phyloP scores from a whole-genome alignment of 2,113 vertebrate species.

The Thinocorus orbignyianus region DNA sequence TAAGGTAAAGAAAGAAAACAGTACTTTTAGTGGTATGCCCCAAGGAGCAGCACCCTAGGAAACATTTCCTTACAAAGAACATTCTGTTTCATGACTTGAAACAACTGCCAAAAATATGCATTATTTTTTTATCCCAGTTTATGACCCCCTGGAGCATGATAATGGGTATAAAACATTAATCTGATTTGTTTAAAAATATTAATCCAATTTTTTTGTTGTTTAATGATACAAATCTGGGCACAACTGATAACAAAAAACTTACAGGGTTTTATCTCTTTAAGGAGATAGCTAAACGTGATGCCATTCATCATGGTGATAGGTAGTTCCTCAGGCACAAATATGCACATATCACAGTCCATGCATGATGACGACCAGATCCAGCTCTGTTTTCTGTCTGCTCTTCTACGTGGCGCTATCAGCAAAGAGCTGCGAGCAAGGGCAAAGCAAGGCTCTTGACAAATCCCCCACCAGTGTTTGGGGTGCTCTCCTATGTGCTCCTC shows the following conservation, averaged over 20 bases:
- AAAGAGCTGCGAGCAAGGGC: not conserved
- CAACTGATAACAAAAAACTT: not conserved
- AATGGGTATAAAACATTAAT: not conserved
- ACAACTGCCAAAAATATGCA: not conserved
- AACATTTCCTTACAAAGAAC: not conserved
- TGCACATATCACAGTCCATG: fast-evolving
- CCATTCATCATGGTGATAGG: slow-evolving; percentile 27
- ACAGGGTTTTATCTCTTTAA: not conserved
- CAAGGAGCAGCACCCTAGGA: not conserved
- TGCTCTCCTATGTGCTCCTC: not conserved
- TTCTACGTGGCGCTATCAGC: fast-evolving
- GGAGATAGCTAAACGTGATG: not conserved
- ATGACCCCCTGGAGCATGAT: not conserved
- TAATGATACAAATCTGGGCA: not conserved
- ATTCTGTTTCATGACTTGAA: not conserved
- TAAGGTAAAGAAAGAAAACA: not conserved
- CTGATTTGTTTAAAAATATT: slow-evolving; percentile 7
- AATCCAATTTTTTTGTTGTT: not conserved
- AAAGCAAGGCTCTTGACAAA: not conserved
- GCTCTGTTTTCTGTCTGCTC: slow-evolving; percentile 50
- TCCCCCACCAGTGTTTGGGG: not conserved
- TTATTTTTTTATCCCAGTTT: not conserved
- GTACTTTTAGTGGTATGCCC: not conserved
- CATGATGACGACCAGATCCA: slow-evolving; percentile 15
- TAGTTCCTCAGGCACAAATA: slow-evolving; percentile 3